Evolutionary conservation across 2,888 invertebrate genomes (phyloP), one percentile per base, ranked within the genome.

Genomic region (Rhorus exstirpatorius): DNA sequence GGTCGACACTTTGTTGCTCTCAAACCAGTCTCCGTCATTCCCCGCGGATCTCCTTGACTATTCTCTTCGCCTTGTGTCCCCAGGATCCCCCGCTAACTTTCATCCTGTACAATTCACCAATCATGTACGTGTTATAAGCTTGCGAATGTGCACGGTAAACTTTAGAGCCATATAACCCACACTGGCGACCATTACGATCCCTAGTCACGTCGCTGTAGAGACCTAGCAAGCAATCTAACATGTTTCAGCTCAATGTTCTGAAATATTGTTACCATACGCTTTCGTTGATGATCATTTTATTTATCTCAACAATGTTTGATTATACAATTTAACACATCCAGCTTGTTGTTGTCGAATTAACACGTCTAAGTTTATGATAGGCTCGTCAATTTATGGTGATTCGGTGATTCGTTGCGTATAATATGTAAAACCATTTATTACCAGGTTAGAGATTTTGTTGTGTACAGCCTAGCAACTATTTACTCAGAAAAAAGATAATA

Each of bases 131-230:
- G 51, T 51, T 51, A 51, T 21, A 21, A 51, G 51, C 21, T 51
- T 51, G 51, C 51, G 21, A 51, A 51, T 51, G 51, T 51, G 51
- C 51, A 51, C 51, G 10, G 51, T 51, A 19, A 51, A 51, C 51
- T 51, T 51, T 51, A 51, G 51, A 51, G 51, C 51, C 51, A 17
- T 51, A 51, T 51, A 51, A 51, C 21, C 51, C 51, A 51, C 19
- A 51, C 51, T 51, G 51, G 19, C 51, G 51, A 51, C 51, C 51
- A 51, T 51, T 51, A 51, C 51, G 51, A 8, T 51, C 51, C 21
- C 51, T 51, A 51, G 51, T 51, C 51, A 51, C 51, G 51, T 51
- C 51, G 17, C n/a, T 3, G 12, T 21, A 51, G 51, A 3, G 51
- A 51, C 19, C 51, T 21, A 51, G 8, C 51, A 7, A 51, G 51